Conservation (phyloP, 2,797 vertebrate genomes). For the Myoxocephalus aenaeus region DNA sequence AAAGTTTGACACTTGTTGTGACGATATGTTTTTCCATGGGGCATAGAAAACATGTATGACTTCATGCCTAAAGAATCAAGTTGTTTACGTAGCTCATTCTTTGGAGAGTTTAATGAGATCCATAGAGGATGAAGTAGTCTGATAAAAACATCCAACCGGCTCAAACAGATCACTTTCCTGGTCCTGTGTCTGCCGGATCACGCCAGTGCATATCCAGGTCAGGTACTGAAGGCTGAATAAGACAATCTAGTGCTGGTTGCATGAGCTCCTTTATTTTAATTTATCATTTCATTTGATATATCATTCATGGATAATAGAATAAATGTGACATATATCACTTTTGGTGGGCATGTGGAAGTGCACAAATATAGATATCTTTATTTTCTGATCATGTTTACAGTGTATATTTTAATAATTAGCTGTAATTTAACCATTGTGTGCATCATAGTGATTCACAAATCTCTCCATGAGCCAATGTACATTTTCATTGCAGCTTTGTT, state of each 20-base stretch:
- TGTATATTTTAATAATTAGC: conserved; percentile 48
- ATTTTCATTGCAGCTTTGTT: conserved; percentile 53
- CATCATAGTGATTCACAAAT: conserved; percentile 38
- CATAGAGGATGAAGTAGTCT: not conserved
- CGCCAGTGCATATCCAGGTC: not conserved
- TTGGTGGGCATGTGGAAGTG: conserved; percentile 43
- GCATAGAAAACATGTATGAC: too few species aligned
- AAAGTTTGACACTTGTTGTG: too few species aligned
- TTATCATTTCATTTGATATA: not conserved
- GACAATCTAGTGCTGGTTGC: not conserved
- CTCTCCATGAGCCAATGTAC: conserved; percentile 43
- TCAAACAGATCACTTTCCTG: not conserved
- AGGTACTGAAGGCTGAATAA: not conserved
- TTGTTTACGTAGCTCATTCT: not conserved
- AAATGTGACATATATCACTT: conserved; percentile 48
- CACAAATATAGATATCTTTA: conserved; percentile 44
- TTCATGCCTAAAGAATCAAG: too few species aligned
- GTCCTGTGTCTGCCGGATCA: conserved; percentile 8
- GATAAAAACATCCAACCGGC: conserved; percentile 5
- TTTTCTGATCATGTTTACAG: conserved; percentile 11
- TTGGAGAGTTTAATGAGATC: not conserved
- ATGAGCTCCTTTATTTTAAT: not conserved
- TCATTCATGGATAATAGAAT: not conserved
- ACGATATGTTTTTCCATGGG: too few species aligned
- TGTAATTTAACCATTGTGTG: not conserved